phyloP scores from a whole-genome alignment of 2,797 vertebrate genomes.

The Coluber constrictor region DNA sequence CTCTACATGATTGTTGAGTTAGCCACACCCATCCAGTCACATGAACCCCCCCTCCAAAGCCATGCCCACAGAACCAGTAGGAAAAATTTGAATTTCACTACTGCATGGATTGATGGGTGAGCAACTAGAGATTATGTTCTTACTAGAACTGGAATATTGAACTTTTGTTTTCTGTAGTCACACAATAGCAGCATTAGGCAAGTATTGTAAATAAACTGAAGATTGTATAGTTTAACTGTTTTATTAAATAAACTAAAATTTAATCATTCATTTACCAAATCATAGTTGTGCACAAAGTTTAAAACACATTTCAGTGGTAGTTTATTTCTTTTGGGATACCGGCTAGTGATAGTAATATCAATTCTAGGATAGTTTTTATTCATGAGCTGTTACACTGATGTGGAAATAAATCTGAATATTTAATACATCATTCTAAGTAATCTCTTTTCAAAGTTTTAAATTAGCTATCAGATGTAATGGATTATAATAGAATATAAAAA shows the following conservation, averaged over 20 bases:
- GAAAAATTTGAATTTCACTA: too few species aligned
- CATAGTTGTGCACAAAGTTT: neutral
- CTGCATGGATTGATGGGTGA: neutral
- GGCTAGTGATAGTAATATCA: neutral
- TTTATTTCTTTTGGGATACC: neutral
- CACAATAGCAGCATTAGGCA: neutral
- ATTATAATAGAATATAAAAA: neutral
- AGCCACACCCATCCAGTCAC: too few species aligned
- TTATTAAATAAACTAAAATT: neutral
- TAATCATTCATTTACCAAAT: neutral
- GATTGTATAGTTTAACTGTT: neutral
- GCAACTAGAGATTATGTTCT: neutral
- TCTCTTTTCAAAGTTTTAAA: neutral
- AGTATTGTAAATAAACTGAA: neutral
- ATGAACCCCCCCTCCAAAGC: too few species aligned
- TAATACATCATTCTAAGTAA: neutral
- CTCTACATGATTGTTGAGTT: too few species aligned
- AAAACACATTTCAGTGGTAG: neutral
- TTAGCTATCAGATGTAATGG: neutral
- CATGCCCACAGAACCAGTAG: too few species aligned
- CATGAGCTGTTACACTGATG: neutral
- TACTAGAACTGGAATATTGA: neutral
- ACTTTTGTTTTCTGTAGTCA: neutral
- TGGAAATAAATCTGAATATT: neutral
- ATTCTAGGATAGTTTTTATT: neutral